Evolutionary conservation across 1,140 invertebrate genomes (phyloP).

Genomic region (Euura saliciscinereae): DNA sequence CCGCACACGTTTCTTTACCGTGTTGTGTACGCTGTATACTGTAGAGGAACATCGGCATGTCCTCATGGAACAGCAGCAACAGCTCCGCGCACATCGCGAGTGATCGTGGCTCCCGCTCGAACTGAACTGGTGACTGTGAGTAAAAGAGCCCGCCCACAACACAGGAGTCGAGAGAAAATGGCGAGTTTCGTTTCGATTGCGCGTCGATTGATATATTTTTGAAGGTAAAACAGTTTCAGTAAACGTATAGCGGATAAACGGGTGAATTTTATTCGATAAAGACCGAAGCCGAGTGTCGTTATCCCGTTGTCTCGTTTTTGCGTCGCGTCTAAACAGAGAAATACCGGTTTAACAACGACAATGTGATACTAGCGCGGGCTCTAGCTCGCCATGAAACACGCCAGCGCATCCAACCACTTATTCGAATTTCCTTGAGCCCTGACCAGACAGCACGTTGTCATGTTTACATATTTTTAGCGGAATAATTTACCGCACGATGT

Average conservation of each 20-base stretch:
- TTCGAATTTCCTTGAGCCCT: neutral
- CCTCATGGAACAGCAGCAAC: neutral
- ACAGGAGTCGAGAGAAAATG: neutral
- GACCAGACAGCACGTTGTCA: neutral
- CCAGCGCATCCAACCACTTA: conserved; percentile 3
- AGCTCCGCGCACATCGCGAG: neutral
- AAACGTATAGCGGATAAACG: no score
- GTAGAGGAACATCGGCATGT: no score
- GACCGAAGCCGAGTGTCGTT: no score
- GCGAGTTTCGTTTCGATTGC: neutral
- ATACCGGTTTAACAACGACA: neutral
- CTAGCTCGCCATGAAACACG: neutral
- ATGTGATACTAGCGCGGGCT: neutral
- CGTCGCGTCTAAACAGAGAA: neutral
- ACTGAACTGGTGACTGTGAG: neutral
- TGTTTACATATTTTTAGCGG: neutral
- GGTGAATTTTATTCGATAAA: no score
- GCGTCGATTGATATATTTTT: conserved; percentile 2
- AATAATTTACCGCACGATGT: no score
- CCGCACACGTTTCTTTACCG: no score
- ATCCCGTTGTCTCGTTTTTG: no score
- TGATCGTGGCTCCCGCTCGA: conserved; percentile 6
- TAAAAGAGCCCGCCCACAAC: neutral
- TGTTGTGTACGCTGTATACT: no score
- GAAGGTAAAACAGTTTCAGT: neutral